Evolutionary conservation across 2,888 invertebrate genomes (phyloP).

Genomic region (Leptopilina drosophilae): DNA sequence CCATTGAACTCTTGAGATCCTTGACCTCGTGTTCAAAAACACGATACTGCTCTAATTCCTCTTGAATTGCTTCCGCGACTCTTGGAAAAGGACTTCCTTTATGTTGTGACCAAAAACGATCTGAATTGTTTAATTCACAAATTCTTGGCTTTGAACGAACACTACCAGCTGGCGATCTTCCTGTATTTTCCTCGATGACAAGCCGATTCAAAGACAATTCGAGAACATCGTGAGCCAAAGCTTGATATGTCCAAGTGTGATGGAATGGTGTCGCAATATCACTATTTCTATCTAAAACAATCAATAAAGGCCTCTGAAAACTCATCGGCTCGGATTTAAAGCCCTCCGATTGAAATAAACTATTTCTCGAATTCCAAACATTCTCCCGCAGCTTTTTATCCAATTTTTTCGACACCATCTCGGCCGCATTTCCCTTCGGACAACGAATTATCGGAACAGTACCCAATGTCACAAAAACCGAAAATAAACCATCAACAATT

Average conservation of each 20-base stretch:
- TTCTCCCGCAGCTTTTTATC: constrained; percentile 98
- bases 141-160: constrained; percentile 88
- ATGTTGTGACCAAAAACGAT: constrained; percentile 95
- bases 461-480: constrained; percentile 97
- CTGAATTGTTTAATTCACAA: constrained; percentile 93
- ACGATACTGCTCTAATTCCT: constrained; percentile 96
- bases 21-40: constrained; percentile 98
- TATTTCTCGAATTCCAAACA: constrained; percentile 96
- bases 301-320: constrained; percentile 94
- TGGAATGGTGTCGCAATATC: constrained; percentile 99
- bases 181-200: constrained; percentile 82
- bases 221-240: constrained; percentile 96
- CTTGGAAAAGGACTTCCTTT: constrained; percentile 96
- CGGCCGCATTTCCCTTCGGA: constrained; percentile 95
- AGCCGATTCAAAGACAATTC: constrained; percentile 93
- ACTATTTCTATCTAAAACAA: constrained; percentile 94
- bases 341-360: constrained; percentile 93
- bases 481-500: constrained; percentile 97
- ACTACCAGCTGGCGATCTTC: constrained; percentile 79
- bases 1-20: constrained; percentile 95
- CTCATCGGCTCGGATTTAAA: constrained; percentile 85
- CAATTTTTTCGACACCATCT: constrained; percentile 97
- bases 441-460: constrained; percentile 83
- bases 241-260: constrained; percentile 99
- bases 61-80: constrained; percentile 99